These are phyloP conservation scores for Saturnia japonica DNA, from an alignment of 2,888 invertebrate genomes.

Conservation along the genomic window DNA sequence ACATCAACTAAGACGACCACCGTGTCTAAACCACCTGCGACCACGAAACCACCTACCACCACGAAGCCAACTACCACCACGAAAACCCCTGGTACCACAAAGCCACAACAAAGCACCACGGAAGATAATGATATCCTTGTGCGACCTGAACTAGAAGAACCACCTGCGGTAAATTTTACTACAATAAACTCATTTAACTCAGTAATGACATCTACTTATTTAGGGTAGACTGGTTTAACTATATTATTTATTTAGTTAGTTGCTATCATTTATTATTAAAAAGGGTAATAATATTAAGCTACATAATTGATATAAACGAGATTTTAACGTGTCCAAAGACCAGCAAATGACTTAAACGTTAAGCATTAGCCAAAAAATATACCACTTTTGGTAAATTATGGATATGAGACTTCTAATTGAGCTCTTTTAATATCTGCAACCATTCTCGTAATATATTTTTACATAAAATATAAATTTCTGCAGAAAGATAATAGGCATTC, in stretches of 20 bases:
- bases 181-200: neutral
- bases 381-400: neutral
- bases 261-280: neutral
- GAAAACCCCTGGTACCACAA: slow-evolving; percentile 36
- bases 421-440: no score
- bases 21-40: slow-evolving; percentile 19
- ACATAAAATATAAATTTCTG: no score
- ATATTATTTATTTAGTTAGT: neutral
- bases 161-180: slow-evolving; percentile 46
- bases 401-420: neutral
- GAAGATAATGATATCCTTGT: slow-evolving; percentile 42
- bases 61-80: slow-evolving; percentile 26
- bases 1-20: slow-evolving; percentile 31
- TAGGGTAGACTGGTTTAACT: neutral
- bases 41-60: slow-evolving; percentile 34
- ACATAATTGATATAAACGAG: neutral
- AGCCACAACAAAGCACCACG: slow-evolving; percentile 25
- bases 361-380: neutral
- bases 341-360: neutral
- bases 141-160: slow-evolving; percentile 46
- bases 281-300: neutral
- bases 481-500: neutral
- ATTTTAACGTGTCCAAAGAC: neutral
- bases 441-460: no score
- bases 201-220: neutral